Conservation (phyloP, 2,797 vertebrate species). For the Crenichthys baileyi region DNA sequence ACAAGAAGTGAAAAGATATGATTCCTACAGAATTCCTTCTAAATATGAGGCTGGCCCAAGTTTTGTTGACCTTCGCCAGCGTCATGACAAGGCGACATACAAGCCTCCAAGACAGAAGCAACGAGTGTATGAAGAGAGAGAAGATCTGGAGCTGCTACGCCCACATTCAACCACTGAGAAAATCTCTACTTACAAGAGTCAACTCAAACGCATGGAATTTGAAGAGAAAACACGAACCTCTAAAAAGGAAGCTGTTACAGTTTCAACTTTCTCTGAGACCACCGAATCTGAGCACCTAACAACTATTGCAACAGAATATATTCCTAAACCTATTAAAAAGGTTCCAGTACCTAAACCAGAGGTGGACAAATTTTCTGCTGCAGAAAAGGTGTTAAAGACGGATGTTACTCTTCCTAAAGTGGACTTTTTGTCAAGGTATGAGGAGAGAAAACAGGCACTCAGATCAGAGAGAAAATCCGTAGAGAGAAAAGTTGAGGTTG, state of each 20-base stretch:
- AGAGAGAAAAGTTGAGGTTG: slow-evolving; percentile 85
- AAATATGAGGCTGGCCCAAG: slow-evolving; percentile 90
- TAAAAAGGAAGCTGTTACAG: slow-evolving; percentile 83
- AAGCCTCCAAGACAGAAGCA: slow-evolving; percentile 87
- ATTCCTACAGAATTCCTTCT: slow-evolving; percentile 90
- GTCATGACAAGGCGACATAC: slow-evolving; percentile 89
- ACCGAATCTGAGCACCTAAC: slow-evolving; percentile 80
- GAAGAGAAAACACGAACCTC: slow-evolving; percentile 88
- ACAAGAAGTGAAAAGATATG: slow-evolving; percentile 84
- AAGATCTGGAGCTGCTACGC: slow-evolving; percentile 93
- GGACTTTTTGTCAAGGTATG: slow-evolving; percentile 95
- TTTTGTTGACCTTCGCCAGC: slow-evolving; percentile 90
- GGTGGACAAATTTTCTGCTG: slow-evolving; percentile 77
- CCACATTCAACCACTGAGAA: slow-evolving; percentile 85
- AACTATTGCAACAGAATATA: slow-evolving; percentile 82
- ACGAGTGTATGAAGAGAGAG: slow-evolving; percentile 90
- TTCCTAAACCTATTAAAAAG: slow-evolving; percentile 89
- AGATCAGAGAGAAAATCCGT: slow-evolving; percentile 85
- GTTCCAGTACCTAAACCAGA: slow-evolving; percentile 72
- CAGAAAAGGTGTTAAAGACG: slow-evolving; percentile 76
- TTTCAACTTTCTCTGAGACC: slow-evolving; percentile 81
- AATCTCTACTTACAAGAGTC: slow-evolving; percentile 89
- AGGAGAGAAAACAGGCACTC: slow-evolving; percentile 93
- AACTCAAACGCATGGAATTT: slow-evolving; percentile 90
- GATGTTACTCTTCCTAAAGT: slow-evolving; percentile 87